A percentile compares a stretch with the other conserved stretches of the same genome.
Evolutionary conservation across 1,140 invertebrate genomes (phyloP).

Genomic region (Brachionus rubens): DNA sequence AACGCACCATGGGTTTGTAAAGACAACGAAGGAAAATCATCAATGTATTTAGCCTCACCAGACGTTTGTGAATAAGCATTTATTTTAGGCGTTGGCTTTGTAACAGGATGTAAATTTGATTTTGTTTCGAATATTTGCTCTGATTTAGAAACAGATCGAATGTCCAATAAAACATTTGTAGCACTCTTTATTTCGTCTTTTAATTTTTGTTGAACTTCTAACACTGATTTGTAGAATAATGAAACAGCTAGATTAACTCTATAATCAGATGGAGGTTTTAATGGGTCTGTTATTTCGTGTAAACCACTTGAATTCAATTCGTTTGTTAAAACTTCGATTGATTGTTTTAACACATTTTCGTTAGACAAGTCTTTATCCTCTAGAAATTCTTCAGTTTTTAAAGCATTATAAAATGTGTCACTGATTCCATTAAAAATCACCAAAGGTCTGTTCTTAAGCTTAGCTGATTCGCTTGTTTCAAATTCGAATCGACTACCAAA

Average conservation of each 20-base stretch:
- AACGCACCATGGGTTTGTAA: conserved; percentile 18
- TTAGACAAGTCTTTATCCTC: background rate
- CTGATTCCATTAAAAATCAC: conserved; percentile 8
- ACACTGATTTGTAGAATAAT: background rate
- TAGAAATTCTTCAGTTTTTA: background rate
- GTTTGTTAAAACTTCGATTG: background rate
- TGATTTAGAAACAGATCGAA: background rate
- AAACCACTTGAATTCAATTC: conserved; percentile 23
- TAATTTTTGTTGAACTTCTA: background rate
- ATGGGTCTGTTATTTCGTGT: background rate
- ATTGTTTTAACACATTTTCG: background rate
- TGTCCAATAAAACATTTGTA: background rate
- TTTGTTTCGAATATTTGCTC: conserved; percentile 22
- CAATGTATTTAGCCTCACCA: conserved; percentile 29
- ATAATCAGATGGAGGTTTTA: conserved; percentile 10
- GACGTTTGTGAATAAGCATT: conserved; percentile 41
- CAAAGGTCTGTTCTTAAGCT: background rate
- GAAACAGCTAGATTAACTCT: background rate
- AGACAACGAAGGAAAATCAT: conserved; percentile 22
- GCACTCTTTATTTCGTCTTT: background rate
- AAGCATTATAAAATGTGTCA: background rate
- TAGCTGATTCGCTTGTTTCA: background rate
- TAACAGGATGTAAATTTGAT: conserved; percentile 7
- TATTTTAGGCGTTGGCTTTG: conserved; percentile 32
- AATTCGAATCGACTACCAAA: conserved; percentile 10